Base-by-base conservation (phyloP, 2,113 vertebrate species). In the Colistium nudipinnis region DNA sequence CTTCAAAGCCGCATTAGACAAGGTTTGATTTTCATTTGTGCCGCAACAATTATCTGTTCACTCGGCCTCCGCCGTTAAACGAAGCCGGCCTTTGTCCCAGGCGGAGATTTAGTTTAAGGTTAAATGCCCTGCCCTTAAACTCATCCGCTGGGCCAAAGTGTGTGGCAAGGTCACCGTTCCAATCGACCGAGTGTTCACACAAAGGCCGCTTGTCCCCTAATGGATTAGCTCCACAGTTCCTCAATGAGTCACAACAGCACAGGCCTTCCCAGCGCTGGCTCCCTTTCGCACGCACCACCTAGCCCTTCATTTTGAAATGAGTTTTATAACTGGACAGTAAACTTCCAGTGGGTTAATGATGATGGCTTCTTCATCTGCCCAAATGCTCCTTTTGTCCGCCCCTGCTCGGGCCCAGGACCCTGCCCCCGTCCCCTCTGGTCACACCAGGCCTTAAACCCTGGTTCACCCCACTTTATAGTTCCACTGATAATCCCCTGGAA, bases 361-460 rank as follows among this genome's bases (percentile, higher is more conserved):
- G 95, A 96, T 95, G 77, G 93, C 95, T 95, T 96, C 94, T 96
- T 95, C 95, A 94, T 95, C 94, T 97, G 95, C 95, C 94, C 94
- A 94, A 96, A 95, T 94, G 94, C 93, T 93, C 93, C 93, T 92
- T 96, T 97, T 95, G 94, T 96, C 92, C 90, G 73, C 91, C 86
- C 62, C 81, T 83, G 80, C 82, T 81, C 62, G 38, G 66, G 49
- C 55, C 80, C 65, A 27, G 74, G 81, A 87, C 93, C 93, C 92
- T 93, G 69, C 89, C 87, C 81, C 90, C 85, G 60, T 66, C 81
- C 81, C 82, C 85, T 87, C 82, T 88, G 83, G 85, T 85, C 84
- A 87, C 88, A 85, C 82, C 84, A 76, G 79, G 83, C 80, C 87
- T 90, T 87, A 88, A 86, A 89, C 88, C 82, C 74, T 86, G 62